Conservation (phyloP, 2,888 invertebrate genomes). For the Metopia argyrocephala region DNA sequence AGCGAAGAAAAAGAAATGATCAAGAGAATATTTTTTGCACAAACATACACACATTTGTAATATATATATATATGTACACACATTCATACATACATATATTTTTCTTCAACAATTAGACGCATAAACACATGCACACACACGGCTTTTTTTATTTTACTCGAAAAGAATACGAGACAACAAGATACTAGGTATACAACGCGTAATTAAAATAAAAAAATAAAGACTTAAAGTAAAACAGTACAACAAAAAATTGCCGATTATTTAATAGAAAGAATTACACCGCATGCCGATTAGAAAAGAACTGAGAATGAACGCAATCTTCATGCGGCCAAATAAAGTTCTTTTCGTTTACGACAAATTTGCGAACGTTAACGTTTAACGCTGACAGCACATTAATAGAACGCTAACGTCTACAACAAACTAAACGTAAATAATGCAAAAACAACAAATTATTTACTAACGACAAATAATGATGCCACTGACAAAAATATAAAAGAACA, state of each 20-base stretch:
- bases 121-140: background rate
- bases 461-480: conserved; percentile 56
- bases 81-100: too few species aligned
- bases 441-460: conserved; percentile 59
- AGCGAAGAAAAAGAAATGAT: too few species aligned
- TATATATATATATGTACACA: too few species aligned
- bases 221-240: background rate
- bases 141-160: background rate
- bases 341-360: conserved; percentile 63
- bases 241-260: conserved; percentile 46
- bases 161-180: background rate
- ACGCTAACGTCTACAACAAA: conserved; percentile 2
- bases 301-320: conserved; percentile 70
- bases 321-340: conserved; percentile 68
- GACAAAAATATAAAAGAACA: conserved; percentile 25
- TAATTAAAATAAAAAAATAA: background rate
- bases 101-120: too few species aligned
- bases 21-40: background rate
- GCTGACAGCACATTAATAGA: background rate
- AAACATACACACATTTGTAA: conserved; percentile 16
- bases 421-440: conserved; percentile 35
- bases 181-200: background rate
- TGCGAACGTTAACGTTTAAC: too few species aligned
- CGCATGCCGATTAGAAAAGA: conserved; percentile 77
- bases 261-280: conserved; percentile 74